Evolutionary conservation across 2,797 vertebrate genomes (phyloP).

Genomic region (Acomys russatus): DNA sequence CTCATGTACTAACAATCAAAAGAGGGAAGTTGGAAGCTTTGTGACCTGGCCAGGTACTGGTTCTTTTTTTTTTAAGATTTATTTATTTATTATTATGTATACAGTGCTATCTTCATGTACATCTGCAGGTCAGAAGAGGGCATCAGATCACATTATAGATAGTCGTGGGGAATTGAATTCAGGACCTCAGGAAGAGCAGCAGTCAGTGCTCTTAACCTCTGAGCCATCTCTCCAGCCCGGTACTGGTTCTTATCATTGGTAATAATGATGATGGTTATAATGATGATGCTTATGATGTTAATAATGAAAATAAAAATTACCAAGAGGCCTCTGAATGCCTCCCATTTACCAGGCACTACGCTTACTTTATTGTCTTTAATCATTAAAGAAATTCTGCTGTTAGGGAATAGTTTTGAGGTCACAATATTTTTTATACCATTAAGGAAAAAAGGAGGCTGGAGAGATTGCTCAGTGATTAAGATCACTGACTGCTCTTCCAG

Average conservation of each 20-base stretch:
- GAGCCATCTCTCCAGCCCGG: neutral
- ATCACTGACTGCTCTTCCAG: neutral
- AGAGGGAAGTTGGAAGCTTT: neutral
- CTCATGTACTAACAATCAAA: neutral
- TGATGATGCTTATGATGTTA: too few relatives aligned
- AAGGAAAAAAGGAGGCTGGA: neutral
- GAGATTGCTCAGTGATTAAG: too few relatives aligned
- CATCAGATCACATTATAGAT: too few relatives aligned
- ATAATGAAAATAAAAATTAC: neutral
- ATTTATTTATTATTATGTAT: too few relatives aligned
- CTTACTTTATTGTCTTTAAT: slow-evolving; percentile 60
- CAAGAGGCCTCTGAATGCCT: slow-evolving; percentile 10
- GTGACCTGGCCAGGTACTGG: neutral
- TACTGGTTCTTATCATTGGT: slow-evolving; percentile 23
- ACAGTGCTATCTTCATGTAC: too few relatives aligned
- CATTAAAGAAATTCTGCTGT: slow-evolving; percentile 43
- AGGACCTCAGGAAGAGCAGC: too few relatives aligned
- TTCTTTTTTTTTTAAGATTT: neutral
- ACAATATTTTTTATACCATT: neutral
- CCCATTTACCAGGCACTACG: neutral
- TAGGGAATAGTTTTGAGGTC: slow-evolving; percentile 54
- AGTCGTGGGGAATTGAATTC: too few relatives aligned
- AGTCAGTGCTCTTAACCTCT: too few relatives aligned
- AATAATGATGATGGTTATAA: neutral
- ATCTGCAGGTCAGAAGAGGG: too few relatives aligned